Percentiles rank a stretch among this genome's conserved stretches.
Evolutionary conservation across 2,888 invertebrate species (phyloP).

Genomic region (Leuctra nigra): DNA sequence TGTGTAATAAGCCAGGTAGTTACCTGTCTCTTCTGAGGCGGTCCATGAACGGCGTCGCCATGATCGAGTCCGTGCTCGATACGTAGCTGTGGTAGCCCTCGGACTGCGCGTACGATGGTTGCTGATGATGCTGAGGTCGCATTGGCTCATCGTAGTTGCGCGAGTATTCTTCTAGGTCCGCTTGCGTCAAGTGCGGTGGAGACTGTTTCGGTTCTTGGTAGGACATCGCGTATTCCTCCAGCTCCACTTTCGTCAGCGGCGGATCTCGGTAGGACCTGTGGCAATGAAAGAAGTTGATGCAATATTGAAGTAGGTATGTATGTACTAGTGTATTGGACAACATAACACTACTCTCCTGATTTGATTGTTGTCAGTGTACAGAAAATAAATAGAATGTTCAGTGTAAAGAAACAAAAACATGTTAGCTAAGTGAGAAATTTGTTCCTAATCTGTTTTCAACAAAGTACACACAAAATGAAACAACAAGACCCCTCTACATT

Average conservation of each 20-base stretch:
- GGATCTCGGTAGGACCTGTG: slow-evolving; percentile 46
- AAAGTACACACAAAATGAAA: too few relatives aligned
- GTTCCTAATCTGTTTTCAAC: too few relatives aligned
- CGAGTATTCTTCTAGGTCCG: slow-evolving; percentile 41
- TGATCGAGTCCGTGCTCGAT: slow-evolving; percentile 65
- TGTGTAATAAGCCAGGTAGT: too few relatives aligned
- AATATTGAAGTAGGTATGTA: too few relatives aligned
- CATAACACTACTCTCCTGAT: too few relatives aligned
- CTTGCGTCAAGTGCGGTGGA: slow-evolving; percentile 35
- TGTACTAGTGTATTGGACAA: too few relatives aligned
- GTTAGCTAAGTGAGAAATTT: too few relatives aligned
- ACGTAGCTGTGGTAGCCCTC: slow-evolving; percentile 77
- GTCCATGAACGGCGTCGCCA: slow-evolving; percentile 67
- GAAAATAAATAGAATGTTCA: too few relatives aligned
- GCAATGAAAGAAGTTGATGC: too few relatives aligned
- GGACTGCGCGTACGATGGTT: slow-evolving; percentile 62
- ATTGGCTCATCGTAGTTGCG: slow-evolving; percentile 42
- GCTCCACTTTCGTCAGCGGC: slow-evolving; percentile 35
- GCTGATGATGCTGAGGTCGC: slow-evolving; percentile 50
- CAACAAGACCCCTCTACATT: too few relatives aligned
- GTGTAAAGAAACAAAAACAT: too few relatives aligned
- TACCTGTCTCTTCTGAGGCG: slow-evolving; percentile 38
- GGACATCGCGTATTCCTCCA: slow-evolving; percentile 23
- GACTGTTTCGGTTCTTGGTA: slow-evolving; percentile 23
- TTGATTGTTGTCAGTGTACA: too few relatives aligned